Percentiles rank a stretch among this genome's conserved stretches.
Conservation (phyloP, 1,140 invertebrate species). For the Drosophila sp. region DNA sequence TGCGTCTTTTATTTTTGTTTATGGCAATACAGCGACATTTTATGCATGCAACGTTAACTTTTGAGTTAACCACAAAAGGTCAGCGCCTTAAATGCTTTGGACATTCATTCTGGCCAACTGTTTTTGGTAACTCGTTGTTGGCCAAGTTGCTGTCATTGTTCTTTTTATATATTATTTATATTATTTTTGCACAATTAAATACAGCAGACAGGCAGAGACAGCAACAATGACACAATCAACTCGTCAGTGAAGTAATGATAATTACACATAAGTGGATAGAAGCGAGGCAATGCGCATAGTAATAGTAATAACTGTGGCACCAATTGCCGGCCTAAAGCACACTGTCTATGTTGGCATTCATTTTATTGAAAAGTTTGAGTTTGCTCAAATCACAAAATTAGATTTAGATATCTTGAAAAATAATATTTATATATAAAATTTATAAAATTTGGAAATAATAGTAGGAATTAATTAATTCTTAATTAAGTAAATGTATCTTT, state of each 20-base stretch:
- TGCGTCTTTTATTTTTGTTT: conserved; percentile 18
- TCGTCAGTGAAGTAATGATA: conserved; percentile 45
- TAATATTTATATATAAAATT: too few species aligned
- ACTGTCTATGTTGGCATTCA: too few species aligned
- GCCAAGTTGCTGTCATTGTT: conserved; percentile 22
- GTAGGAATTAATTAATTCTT: too few species aligned
- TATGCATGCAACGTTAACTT: conserved; percentile 45
- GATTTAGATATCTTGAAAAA: too few species aligned
- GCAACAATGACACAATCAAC: conserved; percentile 49
- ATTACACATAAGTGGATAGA: conserved; percentile 42
- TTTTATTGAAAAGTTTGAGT: too few species aligned
- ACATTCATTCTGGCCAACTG: conserved; percentile 30
- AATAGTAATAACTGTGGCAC: neutral
- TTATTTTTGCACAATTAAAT: conserved; percentile 42
- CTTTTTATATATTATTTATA: conserved; percentile 32
- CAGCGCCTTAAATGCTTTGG: conserved; percentile 59
- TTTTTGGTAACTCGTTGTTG: conserved; percentile 67
- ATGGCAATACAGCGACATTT: conserved; percentile 11
- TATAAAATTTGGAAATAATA: too few species aligned
- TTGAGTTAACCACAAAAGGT: conserved; percentile 58
- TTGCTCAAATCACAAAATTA: too few species aligned
- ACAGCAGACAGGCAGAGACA: neutral
- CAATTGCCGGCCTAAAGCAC: conserved; percentile 21
- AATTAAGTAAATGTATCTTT: too few species aligned
- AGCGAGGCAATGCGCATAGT: conserved; percentile 8